Conservation (phyloP, 1,140 invertebrate species). For the Myzus persicae region DNA sequence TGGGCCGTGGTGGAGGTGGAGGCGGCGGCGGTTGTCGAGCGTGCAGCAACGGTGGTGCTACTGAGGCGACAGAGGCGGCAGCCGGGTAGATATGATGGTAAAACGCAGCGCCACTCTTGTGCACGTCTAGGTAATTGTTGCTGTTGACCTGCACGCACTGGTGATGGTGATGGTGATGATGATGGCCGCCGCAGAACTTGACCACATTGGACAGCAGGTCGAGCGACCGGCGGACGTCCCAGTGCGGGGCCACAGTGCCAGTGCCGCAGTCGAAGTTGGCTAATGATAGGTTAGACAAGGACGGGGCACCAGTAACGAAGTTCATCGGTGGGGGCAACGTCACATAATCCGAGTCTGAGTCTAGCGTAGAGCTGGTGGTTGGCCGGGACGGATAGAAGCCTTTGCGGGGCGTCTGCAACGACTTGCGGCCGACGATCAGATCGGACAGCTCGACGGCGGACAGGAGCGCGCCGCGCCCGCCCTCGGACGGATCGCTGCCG, state of each 20-base stretch:
- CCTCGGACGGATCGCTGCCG: slow-evolving; percentile 82
- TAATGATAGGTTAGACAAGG: slow-evolving; percentile 67
- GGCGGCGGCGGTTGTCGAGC: slow-evolving; percentile 51
- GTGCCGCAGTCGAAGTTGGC: slow-evolving; percentile 59
- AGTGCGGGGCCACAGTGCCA: slow-evolving; percentile 59
- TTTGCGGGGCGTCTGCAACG: slow-evolving; percentile 62
- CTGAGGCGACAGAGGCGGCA: slow-evolving; percentile 66
- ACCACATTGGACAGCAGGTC: background rate
- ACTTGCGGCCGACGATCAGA: slow-evolving; percentile 75
- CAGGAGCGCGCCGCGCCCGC: slow-evolving; percentile 73
- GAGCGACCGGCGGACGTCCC: slow-evolving; percentile 56
- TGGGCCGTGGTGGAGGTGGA: slow-evolving; percentile 66
- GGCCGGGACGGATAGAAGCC: slow-evolving; percentile 78
- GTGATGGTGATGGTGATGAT: slow-evolving; percentile 64
- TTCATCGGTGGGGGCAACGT: slow-evolving; percentile 72
- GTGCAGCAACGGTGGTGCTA: slow-evolving; percentile 65
- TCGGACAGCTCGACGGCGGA: slow-evolving; percentile 83
- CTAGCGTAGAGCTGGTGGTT: slow-evolving; percentile 81
- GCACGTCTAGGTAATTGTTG: slow-evolving; percentile 75
- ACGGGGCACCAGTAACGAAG: slow-evolving; percentile 69
- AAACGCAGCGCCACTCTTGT: slow-evolving; percentile 69
- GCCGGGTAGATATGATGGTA: slow-evolving; percentile 62
- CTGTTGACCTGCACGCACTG: slow-evolving; percentile 70
- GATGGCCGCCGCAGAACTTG: slow-evolving; percentile 36
- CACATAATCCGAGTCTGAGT: slow-evolving; percentile 88